phyloP scores from a whole-genome alignment of 2,888 invertebrate species.

The Brachypalpus laphriformis region DNA sequence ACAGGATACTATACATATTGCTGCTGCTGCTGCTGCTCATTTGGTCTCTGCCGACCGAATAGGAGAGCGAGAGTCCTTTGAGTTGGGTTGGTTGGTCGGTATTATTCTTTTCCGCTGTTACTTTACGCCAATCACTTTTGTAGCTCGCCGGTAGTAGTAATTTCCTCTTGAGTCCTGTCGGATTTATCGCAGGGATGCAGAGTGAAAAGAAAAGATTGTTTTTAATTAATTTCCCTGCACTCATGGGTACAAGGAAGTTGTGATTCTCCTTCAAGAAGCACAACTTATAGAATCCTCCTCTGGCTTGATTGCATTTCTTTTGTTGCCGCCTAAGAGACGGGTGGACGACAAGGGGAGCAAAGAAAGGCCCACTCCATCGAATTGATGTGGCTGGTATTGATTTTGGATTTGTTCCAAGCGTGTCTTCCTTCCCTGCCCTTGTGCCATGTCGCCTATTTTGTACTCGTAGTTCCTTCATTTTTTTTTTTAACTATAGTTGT shows the following conservation, averaged over 20 bases:
- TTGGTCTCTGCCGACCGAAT: constrained; percentile 7
- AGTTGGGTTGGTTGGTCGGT: constrained; percentile 4
- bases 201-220: constrained; percentile 2
- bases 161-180: constrained; percentile 31
- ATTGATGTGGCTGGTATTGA: constrained; percentile 70
- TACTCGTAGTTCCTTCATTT: constrained; percentile 48
- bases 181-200: neutral
- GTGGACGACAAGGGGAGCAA: neutral
- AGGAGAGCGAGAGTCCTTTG: constrained; percentile 4
- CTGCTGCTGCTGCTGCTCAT: constrained; percentile 29
- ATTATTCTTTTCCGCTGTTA: neutral
- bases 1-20: constrained; percentile 41
- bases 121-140: constrained; percentile 14
- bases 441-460: constrained; percentile 34
- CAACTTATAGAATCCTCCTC: constrained; percentile 38
- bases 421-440: constrained; percentile 51
- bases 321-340: constrained; percentile 20
- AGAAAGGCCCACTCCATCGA: constrained; percentile 34
- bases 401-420: constrained; percentile 73
- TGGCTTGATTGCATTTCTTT: constrained; percentile 66
- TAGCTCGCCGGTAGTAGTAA: constrained; percentile 23
- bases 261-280: constrained; percentile 16
- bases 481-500: constrained; percentile 34
- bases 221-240: constrained; percentile 65
- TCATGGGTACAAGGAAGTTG: constrained; percentile 35